Percentiles rank a stretch among this genome's conserved stretches.
Conservation (phyloP, 1,140 invertebrate genomes). For the Psilanteris sp. region DNA sequence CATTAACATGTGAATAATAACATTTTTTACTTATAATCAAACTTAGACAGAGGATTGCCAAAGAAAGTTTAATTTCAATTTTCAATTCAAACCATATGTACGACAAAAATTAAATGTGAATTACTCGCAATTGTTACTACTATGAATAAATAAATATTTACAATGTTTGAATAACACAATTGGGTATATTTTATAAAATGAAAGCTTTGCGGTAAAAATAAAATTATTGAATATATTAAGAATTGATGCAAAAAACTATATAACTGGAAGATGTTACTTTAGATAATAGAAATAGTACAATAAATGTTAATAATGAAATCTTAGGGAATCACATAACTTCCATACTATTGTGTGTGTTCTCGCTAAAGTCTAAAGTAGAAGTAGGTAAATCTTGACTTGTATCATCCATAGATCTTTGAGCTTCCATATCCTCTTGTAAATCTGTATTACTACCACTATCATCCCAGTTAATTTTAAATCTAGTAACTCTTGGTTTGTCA, state of each 20-base stretch:
- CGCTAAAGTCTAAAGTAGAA: slow-evolving; percentile 74
- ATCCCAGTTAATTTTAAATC: slow-evolving; percentile 99
- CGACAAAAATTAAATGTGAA: slow-evolving; percentile 2
- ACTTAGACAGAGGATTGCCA: too few species aligned
- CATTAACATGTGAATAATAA: not conserved
- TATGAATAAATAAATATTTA: slow-evolving; percentile 58
- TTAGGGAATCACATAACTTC: slow-evolving; percentile 76
- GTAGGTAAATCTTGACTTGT: slow-evolving; percentile 72
- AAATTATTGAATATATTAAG: too few species aligned
- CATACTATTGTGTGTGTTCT: slow-evolving; percentile 79
- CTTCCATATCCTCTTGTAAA: slow-evolving; percentile 71
- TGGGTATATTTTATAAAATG: not conserved
- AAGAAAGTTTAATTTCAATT: too few species aligned
- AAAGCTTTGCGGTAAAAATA: slow-evolving; percentile 36
- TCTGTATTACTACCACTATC: slow-evolving; percentile 82
- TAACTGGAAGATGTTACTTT: slow-evolving; percentile 15
- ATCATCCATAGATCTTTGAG: slow-evolving; percentile 70
- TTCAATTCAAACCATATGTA: too few species aligned
- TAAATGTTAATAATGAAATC: not conserved
- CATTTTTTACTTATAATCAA: not conserved
- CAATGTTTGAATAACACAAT: slow-evolving; percentile 8
- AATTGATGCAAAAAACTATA: too few species aligned
- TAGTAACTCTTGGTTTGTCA: slow-evolving; percentile 95
- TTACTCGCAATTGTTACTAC: slow-evolving; percentile 7
- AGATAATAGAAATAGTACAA: too few species aligned